Evolutionary conservation across 2,797 vertebrate species (phyloP).

Genomic region (Uromys caudimaculatus): DNA sequence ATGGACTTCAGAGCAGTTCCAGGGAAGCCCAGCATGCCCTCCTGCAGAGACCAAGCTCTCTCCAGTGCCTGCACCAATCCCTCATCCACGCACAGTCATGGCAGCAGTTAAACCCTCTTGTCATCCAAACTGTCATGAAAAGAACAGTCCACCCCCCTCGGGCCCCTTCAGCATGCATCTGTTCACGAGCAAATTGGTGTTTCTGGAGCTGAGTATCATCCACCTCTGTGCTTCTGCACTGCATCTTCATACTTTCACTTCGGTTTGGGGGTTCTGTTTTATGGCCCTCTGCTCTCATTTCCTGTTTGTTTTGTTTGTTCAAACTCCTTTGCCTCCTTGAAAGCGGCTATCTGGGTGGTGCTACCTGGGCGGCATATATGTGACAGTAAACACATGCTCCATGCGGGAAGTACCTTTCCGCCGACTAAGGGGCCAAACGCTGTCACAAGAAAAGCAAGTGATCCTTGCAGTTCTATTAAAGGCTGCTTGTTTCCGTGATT

Average conservation of each 20-base stretch:
- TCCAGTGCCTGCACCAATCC: rapidly evolving
- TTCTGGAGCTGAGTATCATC: not conserved
- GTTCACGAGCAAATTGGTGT: not conserved
- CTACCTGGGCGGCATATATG: not conserved
- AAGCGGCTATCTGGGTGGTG: not conserved
- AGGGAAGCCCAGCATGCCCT: no score
- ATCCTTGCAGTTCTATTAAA: not conserved
- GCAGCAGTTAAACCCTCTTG: not conserved
- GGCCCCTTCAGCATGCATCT: not conserved
- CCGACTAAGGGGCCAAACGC: not conserved
- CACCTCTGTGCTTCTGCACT: not conserved
- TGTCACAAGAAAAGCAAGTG: not conserved
- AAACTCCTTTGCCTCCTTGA: not conserved
- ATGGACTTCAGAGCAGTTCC: not conserved
- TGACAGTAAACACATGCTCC: not conserved
- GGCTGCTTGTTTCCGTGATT: not conserved
- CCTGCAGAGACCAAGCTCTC: rapidly evolving
- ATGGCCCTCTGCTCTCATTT: not conserved
- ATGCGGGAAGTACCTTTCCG: not conserved
- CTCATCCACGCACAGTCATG: rapidly evolving
- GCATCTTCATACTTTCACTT: not conserved
- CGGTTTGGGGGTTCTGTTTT: not conserved
- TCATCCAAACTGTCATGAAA: not conserved
- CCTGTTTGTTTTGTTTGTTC: not conserved
- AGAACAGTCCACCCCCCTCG: not conserved